Evolutionary conservation across 1,140 invertebrate species (phyloP), one percentile per base, ranked within the genome.

Genomic region (Amphibalanus amphitrite): DNA sequence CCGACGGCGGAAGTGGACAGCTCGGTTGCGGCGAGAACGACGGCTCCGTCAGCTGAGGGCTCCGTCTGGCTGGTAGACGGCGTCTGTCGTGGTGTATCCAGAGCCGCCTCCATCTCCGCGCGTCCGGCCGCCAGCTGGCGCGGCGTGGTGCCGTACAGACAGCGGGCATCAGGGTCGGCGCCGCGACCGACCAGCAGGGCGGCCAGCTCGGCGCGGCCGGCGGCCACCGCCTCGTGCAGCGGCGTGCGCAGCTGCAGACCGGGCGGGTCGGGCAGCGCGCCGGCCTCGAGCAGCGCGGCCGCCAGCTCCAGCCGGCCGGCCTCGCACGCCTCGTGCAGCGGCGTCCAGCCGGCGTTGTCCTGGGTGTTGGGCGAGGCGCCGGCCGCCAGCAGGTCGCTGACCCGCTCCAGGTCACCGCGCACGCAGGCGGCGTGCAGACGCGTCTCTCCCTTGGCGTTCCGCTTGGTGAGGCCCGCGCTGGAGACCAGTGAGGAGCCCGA

Each of bases 301-400:
- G 85, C 85, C 68, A 90, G 83, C 29, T 84, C 80, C 23, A 81
- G 75, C 71, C 82, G 80, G 3, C 85, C 86, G 78, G 84, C 84
- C 76, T 83, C 85, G 4, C 85, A 85, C 20, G 85, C 87, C 80
- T 91, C 88, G 81, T 90, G 88, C 80, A 90, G 76, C 28, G 89
- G 88, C 28, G 89, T 90, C 87, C 88, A 91, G 47, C 86, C 86
- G 30, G 87, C 88, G 79, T 89, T 82, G 76, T 91, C 90, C 79
- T 86, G 86, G 6, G 85, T 86, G 79, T 90, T 89, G 0, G 88
- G 83, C 79, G 87, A 85, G 0, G 86, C 86, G 33, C 87, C 88
- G 64, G 82, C 78, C 28, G 80, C 75, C 28, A 91, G 77, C 6
- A 91, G 77, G 33, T 15, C 15, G 4, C 15, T 4, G 33, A 38